Evolutionary conservation across 2,113 vertebrate genomes (phyloP).

Genomic region (Panurus biarmicus): DNA sequence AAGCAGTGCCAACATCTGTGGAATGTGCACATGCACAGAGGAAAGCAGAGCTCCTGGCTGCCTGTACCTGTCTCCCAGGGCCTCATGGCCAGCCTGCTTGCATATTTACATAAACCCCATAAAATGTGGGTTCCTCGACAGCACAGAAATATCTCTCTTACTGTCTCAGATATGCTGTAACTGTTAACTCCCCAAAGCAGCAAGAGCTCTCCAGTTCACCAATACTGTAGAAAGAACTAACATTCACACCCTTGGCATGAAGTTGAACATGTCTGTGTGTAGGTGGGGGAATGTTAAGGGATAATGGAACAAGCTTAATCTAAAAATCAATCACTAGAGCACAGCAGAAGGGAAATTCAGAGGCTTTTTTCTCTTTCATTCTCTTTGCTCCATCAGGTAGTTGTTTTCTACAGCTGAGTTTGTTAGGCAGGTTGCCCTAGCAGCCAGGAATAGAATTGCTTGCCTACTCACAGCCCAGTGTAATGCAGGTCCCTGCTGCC

Average conservation of each 20-base stretch:
- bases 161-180: not conserved
- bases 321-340: not conserved
- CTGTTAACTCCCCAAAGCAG: not conserved
- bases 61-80: not conserved
- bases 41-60: not conserved
- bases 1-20: not conserved
- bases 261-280: not conserved
- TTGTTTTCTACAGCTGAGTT: not conserved
- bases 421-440: not conserved
- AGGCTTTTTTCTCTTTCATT: not conserved
- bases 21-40: rapidly evolving
- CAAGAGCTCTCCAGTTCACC: not conserved
- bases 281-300: not conserved
- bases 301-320: not conserved
- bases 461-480: not conserved
- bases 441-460: not conserved
- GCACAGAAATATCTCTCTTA: not conserved
- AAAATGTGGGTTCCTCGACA: not conserved
- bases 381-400: not conserved
- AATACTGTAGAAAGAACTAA: not conserved
- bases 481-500: not conserved
- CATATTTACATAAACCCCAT: not conserved
- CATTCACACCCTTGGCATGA: not conserved
- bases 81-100: not conserved
- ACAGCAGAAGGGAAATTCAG: not conserved